Percentiles rank a stretch among this genome's conserved stretches.
These are phyloP conservation scores for Loxodonta africana DNA, from an alignment of 2,113 vertebrate genomes.

Conservation along the genomic window DNA sequence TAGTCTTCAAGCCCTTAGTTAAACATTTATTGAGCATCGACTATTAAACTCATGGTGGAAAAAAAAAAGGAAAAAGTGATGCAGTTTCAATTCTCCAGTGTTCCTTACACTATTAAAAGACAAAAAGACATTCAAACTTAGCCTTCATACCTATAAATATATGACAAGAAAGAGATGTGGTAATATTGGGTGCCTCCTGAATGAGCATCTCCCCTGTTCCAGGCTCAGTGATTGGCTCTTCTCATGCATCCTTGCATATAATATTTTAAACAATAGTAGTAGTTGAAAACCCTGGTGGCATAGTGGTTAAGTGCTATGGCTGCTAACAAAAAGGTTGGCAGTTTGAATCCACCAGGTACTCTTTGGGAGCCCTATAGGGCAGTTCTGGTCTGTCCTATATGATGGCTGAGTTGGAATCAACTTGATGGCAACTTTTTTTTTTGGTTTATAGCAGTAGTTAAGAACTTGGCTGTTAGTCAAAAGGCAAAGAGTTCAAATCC, in stretches of 20 bases:
- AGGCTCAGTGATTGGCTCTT: background rate
- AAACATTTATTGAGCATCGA: constrained; percentile 70
- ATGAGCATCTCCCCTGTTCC: background rate
- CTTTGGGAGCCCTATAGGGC: too few species aligned
- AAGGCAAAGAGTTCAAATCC: too few species aligned
- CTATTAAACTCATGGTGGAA: background rate
- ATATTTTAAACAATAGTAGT: background rate
- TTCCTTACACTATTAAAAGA: background rate
- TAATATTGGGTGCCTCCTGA: background rate
- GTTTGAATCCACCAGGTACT: background rate
- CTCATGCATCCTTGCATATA: background rate
- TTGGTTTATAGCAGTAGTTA: too few species aligned
- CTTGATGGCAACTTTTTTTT: too few species aligned
- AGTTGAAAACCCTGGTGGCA: background rate
- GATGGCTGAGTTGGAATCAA: too few species aligned
- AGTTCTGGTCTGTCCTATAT: too few species aligned
- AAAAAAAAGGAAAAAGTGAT: constrained; percentile 38
- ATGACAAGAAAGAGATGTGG: background rate
- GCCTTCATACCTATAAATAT: background rate
- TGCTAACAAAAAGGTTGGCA: background rate
- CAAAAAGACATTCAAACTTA: background rate
- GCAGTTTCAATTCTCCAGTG: background rate
- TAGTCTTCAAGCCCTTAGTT: constrained; percentile 51
- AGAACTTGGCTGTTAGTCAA: too few species aligned
- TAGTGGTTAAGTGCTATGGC: background rate